phyloP scores from a whole-genome alignment of 1,140 invertebrate genomes.

The Bombyx mori region ASM3026992v2 NC_085107.1:17599001-17599500 shows the following conservation, averaged over 20 bases:
- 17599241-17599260: too few species aligned
- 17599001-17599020: too few species aligned
- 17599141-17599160: constrained; percentile 5
- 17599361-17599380: too few species aligned
- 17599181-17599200: constrained; percentile 5
- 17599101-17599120: constrained; percentile 3
- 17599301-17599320: too few species aligned
- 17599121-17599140: constrained; percentile 8
- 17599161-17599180: neutral
- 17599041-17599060: neutral
- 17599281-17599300: too few species aligned
- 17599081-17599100: neutral
- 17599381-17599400: too few species aligned
- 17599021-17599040: neutral
- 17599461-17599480: neutral
- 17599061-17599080: neutral
- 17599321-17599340: too few species aligned
- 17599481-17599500: neutral
- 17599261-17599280: too few species aligned
- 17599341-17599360: too few species aligned
- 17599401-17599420: neutral
- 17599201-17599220: too few species aligned
- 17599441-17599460: neutral
- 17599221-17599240: too few species aligned
- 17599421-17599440: neutral